Evolutionary conservation across 1,140 invertebrate genomes (phyloP), one percentile per base, ranked within the genome.

Genomic region (Bilobella aurantiaca): DNA sequence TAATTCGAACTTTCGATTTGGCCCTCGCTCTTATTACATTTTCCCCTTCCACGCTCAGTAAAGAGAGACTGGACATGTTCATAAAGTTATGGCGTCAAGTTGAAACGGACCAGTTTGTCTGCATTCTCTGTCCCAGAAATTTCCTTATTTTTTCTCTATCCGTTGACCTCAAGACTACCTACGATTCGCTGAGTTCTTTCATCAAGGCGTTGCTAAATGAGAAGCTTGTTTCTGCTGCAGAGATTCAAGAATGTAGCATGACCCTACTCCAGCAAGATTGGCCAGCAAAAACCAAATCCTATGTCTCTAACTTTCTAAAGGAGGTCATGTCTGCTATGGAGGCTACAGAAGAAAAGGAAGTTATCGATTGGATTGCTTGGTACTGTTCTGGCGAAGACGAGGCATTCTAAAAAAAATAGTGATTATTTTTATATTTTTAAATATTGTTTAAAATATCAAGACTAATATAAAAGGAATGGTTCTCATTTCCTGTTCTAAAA

Each of bases 211-310:
- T 74, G 53, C 30, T 73, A 1, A 61, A 75, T 78, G 60, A 73
- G 59, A 67, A 76, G 25, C 59, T 81, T 63, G 68, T 81, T 37
- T 74, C 70, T n/a, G 70, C 78, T 27, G 73, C 77, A 3, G 64
- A 63, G 62, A 65, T 81, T 12, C 77, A 78, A 60, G 75, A 78
- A 29, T 77, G 80, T 58, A 79, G 76, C 59, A 74, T 81, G 2
- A 75, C 75, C 56, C 70, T 82, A 32, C 77, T 81, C 28, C 76
- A 77, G 67, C 71, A 76, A 30, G 77, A 80, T 28, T 82, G 79
- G 79, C 73, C 79, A 27, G 68, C 67, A 69, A 77, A 29, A 28
- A 23, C 64, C 1, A 23, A 61, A 0, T 27, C 5, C 1, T 34
- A 42, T 2, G 29, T 69, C 14, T 68, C 69, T 8, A 46, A 68